Evolutionary conservation across 1,140 invertebrate genomes (phyloP).

Genomic region (Anastrepha ludens): DNA sequence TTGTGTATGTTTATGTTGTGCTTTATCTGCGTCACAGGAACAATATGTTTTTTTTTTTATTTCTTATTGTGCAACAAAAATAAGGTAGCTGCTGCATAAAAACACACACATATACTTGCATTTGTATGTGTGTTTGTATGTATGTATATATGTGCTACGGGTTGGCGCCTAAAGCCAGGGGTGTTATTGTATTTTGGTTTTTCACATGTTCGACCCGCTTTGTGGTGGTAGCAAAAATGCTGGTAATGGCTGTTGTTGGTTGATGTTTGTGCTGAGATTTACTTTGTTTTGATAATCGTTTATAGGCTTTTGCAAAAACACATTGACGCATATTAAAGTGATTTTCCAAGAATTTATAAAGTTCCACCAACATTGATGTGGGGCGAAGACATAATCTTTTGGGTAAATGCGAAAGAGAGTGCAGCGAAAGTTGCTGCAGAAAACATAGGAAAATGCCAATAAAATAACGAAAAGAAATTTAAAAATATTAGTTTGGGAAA

Average conservation of each 20-base stretch:
- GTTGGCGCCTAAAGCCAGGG: not conserved
- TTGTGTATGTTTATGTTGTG: not conserved
- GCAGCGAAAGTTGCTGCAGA: too few species aligned
- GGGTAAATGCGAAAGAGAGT: too few species aligned
- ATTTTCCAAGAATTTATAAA: constrained; percentile 6
- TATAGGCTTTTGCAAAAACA: constrained; percentile 46
- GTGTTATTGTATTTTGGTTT: not conserved
- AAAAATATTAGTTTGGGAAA: too few species aligned
- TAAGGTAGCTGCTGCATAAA: too few species aligned
- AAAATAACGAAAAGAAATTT: too few species aligned
- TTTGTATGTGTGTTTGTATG: not conserved
- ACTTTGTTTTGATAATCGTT: constrained; percentile 44
- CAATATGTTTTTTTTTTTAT: constrained; percentile 18
- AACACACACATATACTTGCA: not conserved
- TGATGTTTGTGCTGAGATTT: constrained; percentile 33
- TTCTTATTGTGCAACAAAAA: constrained; percentile 5
- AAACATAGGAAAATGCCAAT: too few species aligned
- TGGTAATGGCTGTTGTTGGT: constrained; percentile 29
- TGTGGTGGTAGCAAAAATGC: not conserved
- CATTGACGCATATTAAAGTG: constrained; percentile 37
- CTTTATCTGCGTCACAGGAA: not conserved
- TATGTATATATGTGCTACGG: too few species aligned
- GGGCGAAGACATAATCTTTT: too few species aligned
- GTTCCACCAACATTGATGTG: not conserved
- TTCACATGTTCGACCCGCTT: not conserved